phyloP scores from a whole-genome alignment of 2,888 invertebrate species.

The Eurytoma adleriae region DNA sequence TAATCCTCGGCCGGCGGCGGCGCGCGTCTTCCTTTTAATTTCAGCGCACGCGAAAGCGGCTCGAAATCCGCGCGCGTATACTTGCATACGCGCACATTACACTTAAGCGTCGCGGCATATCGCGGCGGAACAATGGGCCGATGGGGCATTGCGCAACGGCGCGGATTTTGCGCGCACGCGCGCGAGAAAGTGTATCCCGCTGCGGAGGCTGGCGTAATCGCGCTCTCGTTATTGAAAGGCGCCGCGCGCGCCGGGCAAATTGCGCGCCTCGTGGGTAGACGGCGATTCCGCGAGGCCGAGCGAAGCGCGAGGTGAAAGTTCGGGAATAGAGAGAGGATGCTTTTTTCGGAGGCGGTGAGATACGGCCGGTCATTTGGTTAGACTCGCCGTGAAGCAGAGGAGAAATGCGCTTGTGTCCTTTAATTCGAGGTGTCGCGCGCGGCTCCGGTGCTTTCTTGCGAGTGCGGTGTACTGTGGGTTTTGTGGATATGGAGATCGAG shows the following conservation, averaged over 20 bases:
- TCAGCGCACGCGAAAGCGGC: too few relatives aligned
- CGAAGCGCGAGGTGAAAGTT: conserved; percentile 40
- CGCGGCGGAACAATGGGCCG: not conserved
- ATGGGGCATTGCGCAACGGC: not conserved
- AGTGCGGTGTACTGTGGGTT: not conserved
- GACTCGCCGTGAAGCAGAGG: too few relatives aligned
- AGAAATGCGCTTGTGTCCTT: too few relatives aligned
- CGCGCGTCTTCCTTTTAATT: too few relatives aligned
- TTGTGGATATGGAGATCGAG: too few relatives aligned
- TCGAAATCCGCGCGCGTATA: not conserved
- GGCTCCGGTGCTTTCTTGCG: too few relatives aligned
- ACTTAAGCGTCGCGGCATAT: not conserved
- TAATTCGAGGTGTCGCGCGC: too few relatives aligned
- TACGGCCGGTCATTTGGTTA: too few relatives aligned
- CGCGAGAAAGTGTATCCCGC: conserved; percentile 24
- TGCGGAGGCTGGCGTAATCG: conserved; percentile 42
- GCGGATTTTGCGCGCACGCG: not conserved
- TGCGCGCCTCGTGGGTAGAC: not conserved
- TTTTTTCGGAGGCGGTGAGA: too few relatives aligned
- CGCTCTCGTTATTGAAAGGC: conserved; percentile 48
- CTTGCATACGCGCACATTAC: not conserved
- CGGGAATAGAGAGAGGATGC: not conserved
- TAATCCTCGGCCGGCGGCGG: too few relatives aligned
- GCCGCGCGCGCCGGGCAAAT: conserved; percentile 31
- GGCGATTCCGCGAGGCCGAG: too few relatives aligned